Evolutionary conservation across 2,113 vertebrate species (phyloP), one percentile per base, ranked within the genome.

Genomic region (Candoia aspera): DNA sequence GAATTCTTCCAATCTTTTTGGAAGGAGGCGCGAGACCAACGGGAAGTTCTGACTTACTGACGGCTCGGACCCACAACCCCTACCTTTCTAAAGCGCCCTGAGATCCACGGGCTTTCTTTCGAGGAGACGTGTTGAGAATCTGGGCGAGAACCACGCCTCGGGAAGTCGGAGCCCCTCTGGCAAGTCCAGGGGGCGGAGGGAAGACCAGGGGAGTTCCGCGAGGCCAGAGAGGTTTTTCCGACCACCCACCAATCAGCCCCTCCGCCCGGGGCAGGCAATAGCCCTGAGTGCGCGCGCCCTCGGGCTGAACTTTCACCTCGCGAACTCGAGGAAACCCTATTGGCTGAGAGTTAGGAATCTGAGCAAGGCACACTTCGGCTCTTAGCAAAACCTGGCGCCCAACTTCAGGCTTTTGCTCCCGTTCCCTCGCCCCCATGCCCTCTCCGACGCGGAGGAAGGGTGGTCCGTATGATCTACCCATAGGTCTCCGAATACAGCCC

Each of bases 301-400:
- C 84, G 87, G 93, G 88, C 91, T 98, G 97, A 98, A 98, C 98
- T 97, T 97, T 97, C 97, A 97, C 97, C 97, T 98, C 96, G 64
- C 95, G 96, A 97, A 97, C 97, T 95, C 95, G 79, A 87, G 88
- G 94, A 91, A 92, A 91, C 94, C 95, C 91, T 91, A 94, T 94
- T 95, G 96, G 96, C 95, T 95, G 95, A 26, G 49, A 86, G 68
- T 42, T n/a, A 24, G 90, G 33, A 55, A 83, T 91, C 86, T 8
- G n/a, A 73, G 60, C 53, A 60, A 91, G 68, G 29, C 54, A 17
- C n/a, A 91, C 55, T 92, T 26, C 12, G 5, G 90, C 57, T 91
- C 88, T 29, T 6, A 6, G 88, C 86, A 15, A 37, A 68, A 94
- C 92, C 91, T 6, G 94, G 53, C 42, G 62, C 57, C 91, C 54